These are phyloP conservation scores for Melanotaenia boesemani DNA, from an alignment of 2,797 vertebrate genomes.

Conservation along the genomic window DNA sequence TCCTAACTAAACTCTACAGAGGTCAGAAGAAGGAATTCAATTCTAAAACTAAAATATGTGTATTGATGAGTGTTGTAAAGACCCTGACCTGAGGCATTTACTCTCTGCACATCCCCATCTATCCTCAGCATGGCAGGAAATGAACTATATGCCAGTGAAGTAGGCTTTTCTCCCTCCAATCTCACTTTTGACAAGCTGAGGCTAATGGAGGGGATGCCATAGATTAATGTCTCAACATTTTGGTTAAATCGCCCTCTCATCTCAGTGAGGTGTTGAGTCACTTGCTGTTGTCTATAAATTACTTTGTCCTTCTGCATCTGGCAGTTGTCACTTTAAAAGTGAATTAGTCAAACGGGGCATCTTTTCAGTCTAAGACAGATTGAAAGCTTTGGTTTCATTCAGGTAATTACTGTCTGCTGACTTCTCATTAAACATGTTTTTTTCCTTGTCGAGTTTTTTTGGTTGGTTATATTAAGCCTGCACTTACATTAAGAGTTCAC, in stretches of 20 bases:
- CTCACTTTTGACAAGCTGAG: constrained; percentile 51
- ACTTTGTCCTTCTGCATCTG: constrained; percentile 50
- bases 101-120: constrained; percentile 38
- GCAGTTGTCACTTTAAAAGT: constrained; percentile 46
- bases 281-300: constrained; percentile 62
- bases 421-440: constrained; percentile 38
- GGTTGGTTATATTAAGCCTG: constrained; percentile 22
- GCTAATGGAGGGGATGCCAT: constrained; percentile 56
- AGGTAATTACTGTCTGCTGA: constrained; percentile 34
- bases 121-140: constrained; percentile 61
- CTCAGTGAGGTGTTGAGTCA: constrained; percentile 42
- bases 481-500: constrained; percentile 12
- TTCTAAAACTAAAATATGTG: constrained; percentile 53
- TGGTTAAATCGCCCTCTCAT: constrained; percentile 46
- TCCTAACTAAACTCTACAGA: constrained; percentile 33
- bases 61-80: constrained; percentile 69
- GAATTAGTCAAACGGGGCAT: constrained; percentile 50
- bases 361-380: constrained; percentile 17
- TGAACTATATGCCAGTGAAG: constrained; percentile 45
- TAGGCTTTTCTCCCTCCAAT: constrained; percentile 43
- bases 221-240: constrained; percentile 60
- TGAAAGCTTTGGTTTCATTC: constrained; percentile 10
- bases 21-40: constrained; percentile 33
- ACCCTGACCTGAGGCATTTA: constrained; percentile 57
- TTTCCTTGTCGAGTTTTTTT: constrained; percentile 17